Evolutionary conservation across 2,888 invertebrate genomes (phyloP), one percentile per base, ranked within the genome.

Genomic region (Yponomeuta evonymella): DNA sequence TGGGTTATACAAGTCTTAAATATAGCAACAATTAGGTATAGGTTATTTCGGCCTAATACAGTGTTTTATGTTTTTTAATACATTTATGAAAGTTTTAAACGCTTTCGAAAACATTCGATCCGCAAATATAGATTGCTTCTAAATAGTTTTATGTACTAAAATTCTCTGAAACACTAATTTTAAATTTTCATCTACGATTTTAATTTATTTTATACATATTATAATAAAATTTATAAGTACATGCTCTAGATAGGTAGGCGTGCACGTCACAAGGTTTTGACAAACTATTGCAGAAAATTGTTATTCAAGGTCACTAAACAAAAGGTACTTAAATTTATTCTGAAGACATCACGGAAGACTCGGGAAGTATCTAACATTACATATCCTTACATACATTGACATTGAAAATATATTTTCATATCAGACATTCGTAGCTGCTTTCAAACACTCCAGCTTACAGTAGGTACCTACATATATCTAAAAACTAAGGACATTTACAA

Each of bases 1-100:
- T 87, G 89, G 51, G 90, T 85, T 90, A 90, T 89, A 91, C 89
- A 90, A 82, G 79, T 89, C 82, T 87, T 85, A 90, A 84, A 90
- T 85, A 85, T 86, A 90, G 90, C 90, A 92, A 91, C 90, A 90
- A 83, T 83, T 77, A n/a, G n/a, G n/a, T n/a, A 79, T 81, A 84
- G 79, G 81, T 80, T 82, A 84, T 76, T 79, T 81, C 83, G 72
- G 76, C 83, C 86, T 88, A 88, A 79, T 68, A 68, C 48, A 43
- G n/a, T 48, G 68, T 30, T 58, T 12, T 3, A 58, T 2, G 15
- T 36, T 36, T 76, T 76, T 75, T 72, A 79, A 81, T 79, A 76
- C 77, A 84, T 82, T 79, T 74, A 73, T 75, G 36, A 58, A 58
- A 58, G 12, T 58, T 15, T 15, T 58, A 58, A 58, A 58, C 15